Percentiles rank a stretch among this genome's conserved stretches.
phyloP scores from a whole-genome alignment of 2,888 invertebrate genomes.

The Agrotis clavis region DNA sequence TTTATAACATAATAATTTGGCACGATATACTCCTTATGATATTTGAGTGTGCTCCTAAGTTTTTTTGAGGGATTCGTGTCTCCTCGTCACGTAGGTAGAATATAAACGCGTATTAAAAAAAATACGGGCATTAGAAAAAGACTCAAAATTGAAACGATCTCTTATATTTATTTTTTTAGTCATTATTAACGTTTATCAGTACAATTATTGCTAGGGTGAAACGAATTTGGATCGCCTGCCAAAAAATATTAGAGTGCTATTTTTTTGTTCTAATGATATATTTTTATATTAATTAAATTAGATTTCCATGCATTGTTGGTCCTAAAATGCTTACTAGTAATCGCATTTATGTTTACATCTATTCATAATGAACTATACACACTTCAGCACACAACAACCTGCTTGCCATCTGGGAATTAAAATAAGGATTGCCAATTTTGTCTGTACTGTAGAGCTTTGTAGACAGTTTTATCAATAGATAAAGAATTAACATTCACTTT shows the following conservation, averaged over 20 bases:
- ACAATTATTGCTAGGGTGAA: constrained; percentile 60
- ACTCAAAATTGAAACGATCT: constrained; percentile 78
- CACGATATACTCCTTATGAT: constrained; percentile 54
- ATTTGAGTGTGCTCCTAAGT: constrained; percentile 47
- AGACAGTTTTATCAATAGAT: constrained; percentile 32
- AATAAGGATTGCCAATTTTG: constrained; percentile 26
- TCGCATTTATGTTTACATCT: constrained; percentile 51
- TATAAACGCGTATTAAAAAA: constrained; percentile 51
- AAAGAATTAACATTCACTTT: constrained; percentile 27
- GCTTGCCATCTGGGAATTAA: constrained; percentile 27
- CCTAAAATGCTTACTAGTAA: constrained; percentile 42
- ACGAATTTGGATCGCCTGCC: constrained; percentile 50
- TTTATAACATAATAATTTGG: constrained; percentile 39
- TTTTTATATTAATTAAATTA: constrained; percentile 61
- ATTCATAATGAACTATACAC: constrained; percentile 26
- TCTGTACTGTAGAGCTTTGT: constrained; percentile 42
- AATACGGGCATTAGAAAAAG: constrained; percentile 71
- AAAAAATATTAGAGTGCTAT: constrained; percentile 67
- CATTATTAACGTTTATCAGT: constrained; percentile 62
- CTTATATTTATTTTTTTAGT: constrained; percentile 74
- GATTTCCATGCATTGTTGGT: constrained; percentile 41
- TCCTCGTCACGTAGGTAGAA: constrained; percentile 46
- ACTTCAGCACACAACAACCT: constrained; percentile 27
- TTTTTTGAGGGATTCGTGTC: constrained; percentile 45
- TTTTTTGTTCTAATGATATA: constrained; percentile 64